These are phyloP conservation scores for Dendroctonus ponderosae DNA, from an alignment of 1,140 invertebrate species.

Conservation along the genomic window DNA sequence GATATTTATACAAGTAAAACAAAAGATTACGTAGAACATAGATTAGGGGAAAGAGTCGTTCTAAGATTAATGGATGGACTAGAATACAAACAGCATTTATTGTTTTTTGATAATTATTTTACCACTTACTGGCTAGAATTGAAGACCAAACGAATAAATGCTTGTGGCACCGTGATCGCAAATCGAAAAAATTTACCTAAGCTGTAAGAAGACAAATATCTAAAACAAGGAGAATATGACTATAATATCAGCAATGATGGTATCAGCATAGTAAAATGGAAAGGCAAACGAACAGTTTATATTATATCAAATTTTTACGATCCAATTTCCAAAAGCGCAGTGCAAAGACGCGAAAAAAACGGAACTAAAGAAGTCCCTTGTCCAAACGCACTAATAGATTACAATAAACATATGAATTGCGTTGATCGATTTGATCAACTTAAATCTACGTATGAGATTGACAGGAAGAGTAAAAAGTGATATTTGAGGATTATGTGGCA, in stretches of 20 bases:
- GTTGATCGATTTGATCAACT: slow-evolving; percentile 47
- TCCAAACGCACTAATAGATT: slow-evolving; percentile 44
- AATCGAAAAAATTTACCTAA: slow-evolving; percentile 42
- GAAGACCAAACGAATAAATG: slow-evolving; percentile 41
- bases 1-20: slow-evolving; percentile 50
- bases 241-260: slow-evolving; percentile 42
- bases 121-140: slow-evolving; percentile 45
- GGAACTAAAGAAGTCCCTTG: slow-evolving; percentile 42
- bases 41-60: slow-evolving; percentile 45
- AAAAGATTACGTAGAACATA: slow-evolving; percentile 35
- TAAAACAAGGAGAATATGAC: slow-evolving; percentile 49
- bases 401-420: slow-evolving; percentile 48
- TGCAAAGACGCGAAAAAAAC: slow-evolving; percentile 46
- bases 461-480: slow-evolving; percentile 49
- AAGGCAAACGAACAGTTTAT: slow-evolving; percentile 41
- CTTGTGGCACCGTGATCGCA: slow-evolving; percentile 50
- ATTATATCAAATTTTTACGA: slow-evolving; percentile 42
- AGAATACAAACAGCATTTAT: slow-evolving; percentile 38
- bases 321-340: slow-evolving; percentile 33
- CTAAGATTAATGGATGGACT: slow-evolving; percentile 34
- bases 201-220: slow-evolving; percentile 45
- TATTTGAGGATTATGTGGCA: slow-evolving; percentile 50
- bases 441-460: slow-evolving; percentile 42
- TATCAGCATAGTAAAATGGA: slow-evolving; percentile 41
- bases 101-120: slow-evolving; percentile 53